Evolutionary conservation across 2,113 vertebrate species (phyloP), one percentile per base, ranked within the genome.

Genomic region (Tapirus terrestris): DNA sequence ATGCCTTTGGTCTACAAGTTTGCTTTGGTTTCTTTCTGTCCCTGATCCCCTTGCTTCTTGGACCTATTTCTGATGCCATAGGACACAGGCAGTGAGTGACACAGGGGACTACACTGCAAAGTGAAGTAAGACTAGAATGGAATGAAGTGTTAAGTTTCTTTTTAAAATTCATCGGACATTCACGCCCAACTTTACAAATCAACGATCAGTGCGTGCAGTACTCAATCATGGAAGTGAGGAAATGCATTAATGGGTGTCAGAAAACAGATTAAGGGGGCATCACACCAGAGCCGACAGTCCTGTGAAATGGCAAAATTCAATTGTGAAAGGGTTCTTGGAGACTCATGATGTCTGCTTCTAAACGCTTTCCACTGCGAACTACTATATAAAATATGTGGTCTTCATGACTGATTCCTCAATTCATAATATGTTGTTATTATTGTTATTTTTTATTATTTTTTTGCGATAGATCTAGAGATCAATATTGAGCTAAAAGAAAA

Each of bases 161-260:
- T 98, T 91, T 96, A 98, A 93, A 98, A 98, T 98, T 97, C 76
- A 97, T 97, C 80, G 82, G 96, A 95, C 83, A 89, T 98, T 98
- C 92, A 97, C 58, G 96, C 92, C 87, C 95, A 93, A 56, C 88
- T 0, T 0, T 96, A 96, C 94, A 97, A 98, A 98, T 98, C 98
- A 98, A 97, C 98, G 97, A 98, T 85, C 51, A 95, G 96, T 87
- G 80, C 83, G 95, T 97, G 81, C 86, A 97, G 96, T 96, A 95
- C 97, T 98, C 98, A 98, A 91, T 98, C 97, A 98, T 45, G 21
- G 75, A 98, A 98, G 97, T 97, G 97, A 98, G 94, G 97, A 98
- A 98, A 98, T 98, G 92, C 89, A 98, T 98, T 98, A 98, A 98
- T 95, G 96, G 95, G 98, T 98, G 98, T 98, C 96, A 98, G 97